These are phyloP conservation scores for Trichoplax adhaerens DNA, from an alignment of 37 sponge, comb jelly and placozoan species.

Conservation along the genomic window DNA sequence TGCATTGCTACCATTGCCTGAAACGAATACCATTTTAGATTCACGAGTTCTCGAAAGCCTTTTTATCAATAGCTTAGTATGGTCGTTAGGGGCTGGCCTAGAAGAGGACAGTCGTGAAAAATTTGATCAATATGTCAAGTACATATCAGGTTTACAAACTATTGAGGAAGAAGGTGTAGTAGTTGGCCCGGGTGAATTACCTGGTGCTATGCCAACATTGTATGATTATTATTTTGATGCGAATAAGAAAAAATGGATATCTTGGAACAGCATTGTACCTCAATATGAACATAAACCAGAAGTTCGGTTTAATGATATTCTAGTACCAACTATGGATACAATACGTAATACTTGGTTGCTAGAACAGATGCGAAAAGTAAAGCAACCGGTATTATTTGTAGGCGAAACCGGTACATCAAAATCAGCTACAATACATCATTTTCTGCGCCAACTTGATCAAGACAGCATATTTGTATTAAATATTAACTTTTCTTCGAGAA, in stretches of 20 bases:
- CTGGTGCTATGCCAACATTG: slow-evolving; percentile 54
- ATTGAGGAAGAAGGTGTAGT: slow-evolving; percentile 16
- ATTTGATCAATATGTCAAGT: slow-evolving; percentile 75
- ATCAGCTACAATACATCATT: slow-evolving; percentile 85
- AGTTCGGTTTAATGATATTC: slow-evolving; percentile 71
- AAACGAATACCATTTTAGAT: slow-evolving; percentile 27
- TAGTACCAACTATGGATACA: slow-evolving; percentile 98
- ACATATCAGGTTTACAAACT: slow-evolving; percentile 47
- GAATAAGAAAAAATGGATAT: slow-evolving; percentile 45
- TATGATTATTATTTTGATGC: slow-evolving; percentile 86
- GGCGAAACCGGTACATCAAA: slow-evolving; percentile 99
- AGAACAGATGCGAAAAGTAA: slow-evolving; percentile 75
- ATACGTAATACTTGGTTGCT: slow-evolving; percentile 88
- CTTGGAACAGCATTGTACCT: slow-evolving; percentile 79
- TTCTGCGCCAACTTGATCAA: slow-evolving; percentile 60
- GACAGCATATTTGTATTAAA: slow-evolving; percentile 73
- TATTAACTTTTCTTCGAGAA: slow-evolving; percentile 95
- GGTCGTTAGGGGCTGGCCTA: slow-evolving; percentile 86
- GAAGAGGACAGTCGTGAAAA: slow-evolving; percentile 78
- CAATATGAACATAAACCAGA: slow-evolving; percentile 73
- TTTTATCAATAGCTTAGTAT: slow-evolving; percentile 67
- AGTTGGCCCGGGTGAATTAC: slow-evolving; percentile 40
- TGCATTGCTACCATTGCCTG: slow-evolving; percentile 46
- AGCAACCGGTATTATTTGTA: slow-evolving; percentile 77
- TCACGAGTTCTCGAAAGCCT: slow-evolving; percentile 43